Evolutionary conservation across 1,140 invertebrate genomes (phyloP).

Genomic region (Homalodisca vitripennis): DNA sequence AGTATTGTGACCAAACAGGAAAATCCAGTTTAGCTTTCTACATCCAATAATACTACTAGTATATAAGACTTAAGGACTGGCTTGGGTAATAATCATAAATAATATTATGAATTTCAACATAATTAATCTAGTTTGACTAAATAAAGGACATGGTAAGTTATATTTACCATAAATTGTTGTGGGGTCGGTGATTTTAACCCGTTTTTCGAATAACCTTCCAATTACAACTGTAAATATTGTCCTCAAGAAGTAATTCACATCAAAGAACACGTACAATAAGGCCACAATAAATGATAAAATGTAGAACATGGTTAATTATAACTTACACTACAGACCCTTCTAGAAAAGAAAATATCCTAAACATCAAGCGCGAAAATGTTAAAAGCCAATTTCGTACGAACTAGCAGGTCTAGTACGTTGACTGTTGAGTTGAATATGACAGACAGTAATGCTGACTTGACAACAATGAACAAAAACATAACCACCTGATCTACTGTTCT

Average conservation of each 20-base stretch:
- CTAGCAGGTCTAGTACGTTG: not conserved
- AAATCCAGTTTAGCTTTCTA: no score
- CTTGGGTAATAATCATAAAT: no score
- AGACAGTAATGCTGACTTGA: slow-evolving; percentile 1
- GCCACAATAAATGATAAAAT: slow-evolving; percentile 46
- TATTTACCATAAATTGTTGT: slow-evolving; percentile 68
- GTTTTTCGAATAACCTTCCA: slow-evolving; percentile 65
- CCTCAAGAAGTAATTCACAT: slow-evolving; percentile 75
- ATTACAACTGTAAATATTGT: slow-evolving; percentile 60
- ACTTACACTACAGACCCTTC: not conserved
- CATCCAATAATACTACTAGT: no score
- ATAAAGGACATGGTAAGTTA: not conserved
- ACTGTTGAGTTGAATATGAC: not conserved
- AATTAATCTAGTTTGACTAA: no score
- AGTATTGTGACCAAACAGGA: no score
- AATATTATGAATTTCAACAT: no score
- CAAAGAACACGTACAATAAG: slow-evolving; percentile 65
- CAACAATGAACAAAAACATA: not conserved
- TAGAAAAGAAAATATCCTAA: not conserved
- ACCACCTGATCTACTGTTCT: no score
- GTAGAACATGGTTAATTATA: not conserved
- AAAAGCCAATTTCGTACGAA: not conserved
- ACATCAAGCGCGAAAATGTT: not conserved
- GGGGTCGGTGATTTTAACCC: slow-evolving; percentile 63
- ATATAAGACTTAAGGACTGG: no score